A percentile compares a stretch with the other conserved stretches of the same genome.
Conservation (phyloP, 2,888 invertebrate species). For the Drosophila seclusa region DNA sequence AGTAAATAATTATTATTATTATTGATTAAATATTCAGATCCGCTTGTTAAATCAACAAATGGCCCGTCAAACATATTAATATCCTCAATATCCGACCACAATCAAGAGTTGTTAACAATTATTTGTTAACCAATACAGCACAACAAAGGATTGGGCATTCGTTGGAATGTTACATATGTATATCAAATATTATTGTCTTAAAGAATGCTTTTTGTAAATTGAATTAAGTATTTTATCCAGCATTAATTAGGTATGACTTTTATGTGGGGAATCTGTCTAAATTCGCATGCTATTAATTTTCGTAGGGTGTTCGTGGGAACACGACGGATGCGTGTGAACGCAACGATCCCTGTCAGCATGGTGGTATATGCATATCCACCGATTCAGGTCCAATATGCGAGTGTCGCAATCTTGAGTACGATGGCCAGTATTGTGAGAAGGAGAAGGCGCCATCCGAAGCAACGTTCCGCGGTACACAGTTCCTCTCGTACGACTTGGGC, state of each 20-base stretch:
- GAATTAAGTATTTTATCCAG: neutral
- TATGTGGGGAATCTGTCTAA: neutral
- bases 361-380: constrained; percentile 97
- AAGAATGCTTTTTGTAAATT: neutral
- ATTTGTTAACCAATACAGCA: neutral
- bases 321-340: constrained; percentile 94
- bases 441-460: constrained; percentile 97
- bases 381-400: constrained; percentile 98
- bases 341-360: constrained; percentile 96
- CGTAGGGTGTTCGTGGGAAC: constrained; percentile 85
- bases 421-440: constrained; percentile 97
- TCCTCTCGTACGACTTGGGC: constrained; percentile 95
- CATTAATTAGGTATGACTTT: neutral
- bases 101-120: neutral
- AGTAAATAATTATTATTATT: neutral
- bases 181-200: neutral
- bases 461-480: constrained; percentile 96
- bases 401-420: constrained; percentile 96
- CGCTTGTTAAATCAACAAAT: neutral
- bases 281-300: neutral
- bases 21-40: neutral
- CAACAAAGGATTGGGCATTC: neutral
- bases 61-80: neutral
- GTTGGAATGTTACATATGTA: neutral
- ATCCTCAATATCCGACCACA: neutral